Base-by-base conservation (phyloP, 2,113 vertebrate species). In the Calidris pugnax region DNA sequence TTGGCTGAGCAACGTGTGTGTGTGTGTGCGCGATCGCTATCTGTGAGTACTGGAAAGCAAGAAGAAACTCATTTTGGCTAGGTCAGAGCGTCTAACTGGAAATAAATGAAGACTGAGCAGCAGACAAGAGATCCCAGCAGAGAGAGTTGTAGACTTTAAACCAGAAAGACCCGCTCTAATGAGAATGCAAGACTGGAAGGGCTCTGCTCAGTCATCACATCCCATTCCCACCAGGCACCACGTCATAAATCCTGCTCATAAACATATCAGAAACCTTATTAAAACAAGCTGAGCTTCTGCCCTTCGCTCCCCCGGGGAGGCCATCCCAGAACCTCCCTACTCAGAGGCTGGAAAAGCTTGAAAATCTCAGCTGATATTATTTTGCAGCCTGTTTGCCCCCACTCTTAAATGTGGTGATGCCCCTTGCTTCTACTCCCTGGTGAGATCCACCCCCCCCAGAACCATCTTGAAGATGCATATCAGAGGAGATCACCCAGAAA, bases 211-310 rank as follows among this genome's bases (percentile, higher is more conserved):
- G 85, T 90, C 94, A 97, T 92, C 85, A 85, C 78, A 96, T 91
- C 96, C 74, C 94, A 43, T 92, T 94, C 95, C 95, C 85, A 95
- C 71, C 88, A 93, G 82, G 94, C 95, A 94, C 92, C 94, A 88
- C 27, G 11, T 90, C 92, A 66, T 96, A 97, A 97, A 97, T 97
- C 82, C 92, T 92, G 75, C 92, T 83, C 95, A 85, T 95, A 97
- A 96, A 97, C 82, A 64, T 68, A 90, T 95, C 95, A 95, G 77
- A 94, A 95, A 69, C 57, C 85, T 95, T 91, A 95, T 95, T 96
- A 94, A 93, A 96, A 87, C 95, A 97, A 83, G 94, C 94, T 92
- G 95, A 93, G 95, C 85, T 96, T 87, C 94, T 96, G 94, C 90
- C 83, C 94, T 94, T 79, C 24, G 0, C 39, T 95, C 82, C 30